phyloP scores from a whole-genome alignment of 2,888 invertebrate species.

The Neoaliturus tenellus region DNA sequence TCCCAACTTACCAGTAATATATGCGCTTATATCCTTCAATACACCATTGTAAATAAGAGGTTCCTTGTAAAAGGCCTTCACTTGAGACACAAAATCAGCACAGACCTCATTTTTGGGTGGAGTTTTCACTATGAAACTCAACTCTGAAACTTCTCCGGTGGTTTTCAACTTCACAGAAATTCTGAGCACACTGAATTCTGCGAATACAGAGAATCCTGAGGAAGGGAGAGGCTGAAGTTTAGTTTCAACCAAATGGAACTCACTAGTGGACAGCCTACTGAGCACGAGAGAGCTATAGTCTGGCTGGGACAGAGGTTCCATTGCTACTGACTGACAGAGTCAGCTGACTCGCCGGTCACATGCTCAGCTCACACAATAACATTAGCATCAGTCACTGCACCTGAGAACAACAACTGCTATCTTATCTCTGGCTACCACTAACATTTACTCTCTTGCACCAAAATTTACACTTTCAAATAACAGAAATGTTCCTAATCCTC shows the following conservation, averaged over 20 bases:
- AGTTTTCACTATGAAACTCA: slow-evolving; percentile 51
- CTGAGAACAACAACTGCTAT: slow-evolving; percentile 7
- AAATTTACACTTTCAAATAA: slow-evolving; percentile 3
- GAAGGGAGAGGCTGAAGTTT: not conserved
- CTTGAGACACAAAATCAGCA: slow-evolving; percentile 53
- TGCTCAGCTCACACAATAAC: not conserved
- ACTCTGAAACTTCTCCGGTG: slow-evolving; percentile 26
- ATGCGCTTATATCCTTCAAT: slow-evolving; percentile 48
- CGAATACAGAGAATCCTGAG: slow-evolving; percentile 26
- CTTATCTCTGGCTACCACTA: slow-evolving; percentile 6
- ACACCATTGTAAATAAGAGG: slow-evolving; percentile 53
- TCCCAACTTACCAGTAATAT: slow-evolving; percentile 26
- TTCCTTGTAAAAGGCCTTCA: slow-evolving; percentile 59
- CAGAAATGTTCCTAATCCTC: not conserved
- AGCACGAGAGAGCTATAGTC: slow-evolving; percentile 39
- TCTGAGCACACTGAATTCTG: slow-evolving; percentile 30
- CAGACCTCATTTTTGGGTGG: slow-evolving; percentile 20
- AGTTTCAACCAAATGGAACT: slow-evolving; percentile 30
- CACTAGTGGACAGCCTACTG: slow-evolving; percentile 8
- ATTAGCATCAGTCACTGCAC: slow-evolving; percentile 3
- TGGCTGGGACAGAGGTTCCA: slow-evolving; percentile 31
- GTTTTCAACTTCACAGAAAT: slow-evolving; percentile 36
- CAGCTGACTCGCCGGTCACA: slow-evolving; percentile 44
- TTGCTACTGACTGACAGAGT: slow-evolving; percentile 16
- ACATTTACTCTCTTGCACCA: slow-evolving; percentile 1